Evolutionary conservation across 2,888 invertebrate genomes (phyloP).

Genomic region (Chrysolina oricalcia): DNA sequence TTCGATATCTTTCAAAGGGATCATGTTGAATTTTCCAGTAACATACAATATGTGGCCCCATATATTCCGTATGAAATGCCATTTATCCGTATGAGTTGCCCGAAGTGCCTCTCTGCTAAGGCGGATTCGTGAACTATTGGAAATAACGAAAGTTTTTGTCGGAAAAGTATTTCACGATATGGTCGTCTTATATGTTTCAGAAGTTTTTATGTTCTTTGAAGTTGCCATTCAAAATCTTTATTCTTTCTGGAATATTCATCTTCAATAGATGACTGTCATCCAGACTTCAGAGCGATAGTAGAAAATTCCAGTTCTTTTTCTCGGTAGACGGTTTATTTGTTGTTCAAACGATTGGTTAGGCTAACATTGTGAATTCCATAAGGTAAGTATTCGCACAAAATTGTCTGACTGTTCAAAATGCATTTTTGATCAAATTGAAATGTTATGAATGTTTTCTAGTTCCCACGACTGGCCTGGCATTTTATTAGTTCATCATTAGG

Average conservation of each 20-base stretch:
- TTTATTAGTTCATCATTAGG: too few species aligned
- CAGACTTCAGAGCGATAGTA: too few species aligned
- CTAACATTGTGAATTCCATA: too few species aligned
- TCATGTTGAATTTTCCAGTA: constrained; percentile 19
- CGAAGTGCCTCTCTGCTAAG: not conserved
- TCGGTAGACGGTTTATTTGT: too few species aligned
- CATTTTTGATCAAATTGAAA: too few species aligned
- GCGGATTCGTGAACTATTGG: not conserved
- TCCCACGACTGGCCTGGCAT: too few species aligned
- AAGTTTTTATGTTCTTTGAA: not conserved
- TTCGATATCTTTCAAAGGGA: constrained; percentile 22
- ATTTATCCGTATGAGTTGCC: constrained; percentile 1
- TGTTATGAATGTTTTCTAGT: too few species aligned
- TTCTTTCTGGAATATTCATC: not conserved
- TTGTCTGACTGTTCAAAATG: too few species aligned
- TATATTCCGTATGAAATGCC: constrained; percentile 11
- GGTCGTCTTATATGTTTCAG: not conserved
- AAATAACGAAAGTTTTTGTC: not conserved
- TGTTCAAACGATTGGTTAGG: too few species aligned
- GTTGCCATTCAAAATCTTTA: not conserved
- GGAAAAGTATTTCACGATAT: not conserved
- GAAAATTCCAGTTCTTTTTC: too few species aligned
- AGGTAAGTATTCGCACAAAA: too few species aligned
- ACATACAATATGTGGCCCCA: constrained; percentile 18
- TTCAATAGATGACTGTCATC: not conserved